These are phyloP conservation scores for Disparrhopalites patrizii DNA, from an alignment of 2,888 invertebrate genomes.

Conservation along the genomic window DNA sequence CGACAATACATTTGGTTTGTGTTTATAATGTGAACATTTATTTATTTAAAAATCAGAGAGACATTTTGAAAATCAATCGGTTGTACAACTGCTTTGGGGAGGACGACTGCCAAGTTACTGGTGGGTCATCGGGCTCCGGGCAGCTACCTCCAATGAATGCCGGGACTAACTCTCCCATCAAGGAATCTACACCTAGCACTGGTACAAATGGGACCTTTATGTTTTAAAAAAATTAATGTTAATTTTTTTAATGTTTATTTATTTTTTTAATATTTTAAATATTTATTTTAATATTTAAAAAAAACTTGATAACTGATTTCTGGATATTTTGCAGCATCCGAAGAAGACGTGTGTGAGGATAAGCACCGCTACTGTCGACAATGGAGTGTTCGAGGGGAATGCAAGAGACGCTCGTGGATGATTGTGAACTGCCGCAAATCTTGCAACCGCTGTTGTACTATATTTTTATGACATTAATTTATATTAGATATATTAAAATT, in stretches of 20 bases:
- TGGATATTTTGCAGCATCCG: too few species aligned
- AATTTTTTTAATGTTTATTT: neutral
- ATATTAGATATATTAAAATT: too few species aligned
- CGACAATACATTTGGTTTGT: neutral
- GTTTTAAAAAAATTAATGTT: neutral
- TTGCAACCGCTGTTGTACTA: neutral
- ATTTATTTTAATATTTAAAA: neutral
- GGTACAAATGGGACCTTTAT: neutral
- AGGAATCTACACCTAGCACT: neutral
- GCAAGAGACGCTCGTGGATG: slow-evolving; percentile 51
- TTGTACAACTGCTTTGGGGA: slow-evolving; percentile 48
- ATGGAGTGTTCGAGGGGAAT: slow-evolving; percentile 50
- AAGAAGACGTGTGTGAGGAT: slow-evolving; percentile 40
- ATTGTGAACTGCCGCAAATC: slow-evolving; percentile 40
- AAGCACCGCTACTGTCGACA: slow-evolving; percentile 47
- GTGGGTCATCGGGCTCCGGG: slow-evolving; percentile 2
- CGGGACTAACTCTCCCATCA: neutral
- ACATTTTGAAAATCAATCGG: slow-evolving; percentile 50
- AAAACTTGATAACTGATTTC: neutral
- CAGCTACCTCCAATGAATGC: neutral
- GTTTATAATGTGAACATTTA: neutral
- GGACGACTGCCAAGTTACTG: slow-evolving; percentile 1
- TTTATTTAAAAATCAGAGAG: slow-evolving; percentile 34
- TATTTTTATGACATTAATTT: too few species aligned
- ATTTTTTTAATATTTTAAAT: neutral